Evolutionary conservation across 2,797 vertebrate species (phyloP).

Genomic region (Anguilla anguilla): DNA sequence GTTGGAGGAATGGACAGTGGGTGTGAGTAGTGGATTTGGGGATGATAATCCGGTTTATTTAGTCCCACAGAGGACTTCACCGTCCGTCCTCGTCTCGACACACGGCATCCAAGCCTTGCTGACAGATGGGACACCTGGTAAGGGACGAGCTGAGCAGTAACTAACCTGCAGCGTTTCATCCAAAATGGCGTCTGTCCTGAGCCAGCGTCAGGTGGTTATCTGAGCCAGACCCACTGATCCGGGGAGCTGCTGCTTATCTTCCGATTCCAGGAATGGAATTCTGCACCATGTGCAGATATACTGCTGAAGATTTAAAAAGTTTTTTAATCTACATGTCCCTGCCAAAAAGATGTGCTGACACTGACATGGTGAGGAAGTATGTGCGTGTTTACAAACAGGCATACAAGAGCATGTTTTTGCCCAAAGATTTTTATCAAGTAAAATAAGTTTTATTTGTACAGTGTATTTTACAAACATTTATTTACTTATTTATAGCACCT

Average conservation of each 20-base stretch:
- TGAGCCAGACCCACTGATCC: background rate
- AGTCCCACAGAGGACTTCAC: background rate
- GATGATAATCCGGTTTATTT: background rate
- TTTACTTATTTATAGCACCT: too few species aligned
- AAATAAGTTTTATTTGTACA: background rate
- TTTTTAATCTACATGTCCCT: too few species aligned
- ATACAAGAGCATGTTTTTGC: background rate
- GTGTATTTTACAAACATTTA: too few species aligned
- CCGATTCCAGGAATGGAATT: background rate
- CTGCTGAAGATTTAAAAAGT: too few species aligned
- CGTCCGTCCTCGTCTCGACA: background rate
- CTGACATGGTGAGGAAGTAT: background rate
- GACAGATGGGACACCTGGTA: background rate
- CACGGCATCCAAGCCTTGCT: background rate
- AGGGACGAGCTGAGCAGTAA: background rate
- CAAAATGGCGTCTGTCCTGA: background rate
- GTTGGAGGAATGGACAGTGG: background rate
- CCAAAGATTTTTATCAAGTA: too few species aligned
- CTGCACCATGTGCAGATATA: background rate
- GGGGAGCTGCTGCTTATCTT: background rate
- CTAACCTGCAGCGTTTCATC: background rate
- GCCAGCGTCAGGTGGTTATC: background rate
- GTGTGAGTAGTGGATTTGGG: background rate
- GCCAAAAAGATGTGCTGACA: background rate
- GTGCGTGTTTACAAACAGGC: background rate